Evolutionary conservation across 2,797 vertebrate species (phyloP), one percentile per base, ranked within the genome.

Genomic region (Poliocrania exsul): DNA sequence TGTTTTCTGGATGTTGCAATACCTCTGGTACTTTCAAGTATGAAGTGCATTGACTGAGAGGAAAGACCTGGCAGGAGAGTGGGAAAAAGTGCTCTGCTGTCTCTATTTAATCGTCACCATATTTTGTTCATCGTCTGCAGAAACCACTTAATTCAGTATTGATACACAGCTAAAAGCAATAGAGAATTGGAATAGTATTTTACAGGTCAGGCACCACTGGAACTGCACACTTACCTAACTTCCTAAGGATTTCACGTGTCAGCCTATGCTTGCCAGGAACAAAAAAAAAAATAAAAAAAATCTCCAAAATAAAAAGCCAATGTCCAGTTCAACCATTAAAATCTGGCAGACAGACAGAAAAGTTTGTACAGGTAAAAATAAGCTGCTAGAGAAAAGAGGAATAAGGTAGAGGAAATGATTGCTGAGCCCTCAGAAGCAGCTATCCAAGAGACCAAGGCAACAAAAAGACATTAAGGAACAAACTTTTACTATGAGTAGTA

Each of bases 401-500:
- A 14, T 31, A 71, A 64, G 53, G 24, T 28, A 92, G 50, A 40
- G 12, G 60, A 82, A 93, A 82, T 79, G 70, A 80, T 51, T 90
- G 11, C 75, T 93, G 60, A 78, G 73, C 69, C 72, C 67, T 73
- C 62, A 84, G 72, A 50, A 69, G 24, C 57, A 90, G 75, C 56
- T 96, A 92, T 95, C 67, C 54, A 72, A 60, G 79, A 81, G 66
- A 50, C 50, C 64, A 87, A 74, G 26, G 24, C 4, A 58, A 60
- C 4, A 61, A 42, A 71, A 81, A 19, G 14, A 51, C 1, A 13
- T 14, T 40, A 28, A 93, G 47, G 65, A 91, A 88, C 94, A 96
- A 94, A 56, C 28, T 96, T 96, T 93, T 96, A 95, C 74, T 90
- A 65, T 66, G 64, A 91, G 13, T 53, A 86, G 70, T 88, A 97